Conservation (phyloP, 2,888 invertebrate species). For the Drosophila lutescens region DNA sequence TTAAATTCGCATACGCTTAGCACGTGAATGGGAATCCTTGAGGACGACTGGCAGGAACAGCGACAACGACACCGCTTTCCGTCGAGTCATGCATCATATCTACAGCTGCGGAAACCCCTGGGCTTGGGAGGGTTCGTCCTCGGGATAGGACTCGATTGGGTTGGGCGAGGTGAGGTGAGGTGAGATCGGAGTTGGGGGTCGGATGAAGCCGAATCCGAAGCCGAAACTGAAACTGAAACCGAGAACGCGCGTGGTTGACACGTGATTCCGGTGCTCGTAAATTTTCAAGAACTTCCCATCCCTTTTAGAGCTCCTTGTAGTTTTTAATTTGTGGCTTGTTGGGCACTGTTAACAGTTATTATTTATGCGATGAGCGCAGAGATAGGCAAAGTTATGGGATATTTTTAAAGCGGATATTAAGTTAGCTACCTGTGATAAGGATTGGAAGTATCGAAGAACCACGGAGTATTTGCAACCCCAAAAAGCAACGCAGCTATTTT, state of each 20-base stretch:
- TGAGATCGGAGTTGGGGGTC: conserved; percentile 42
- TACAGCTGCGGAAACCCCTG: conserved; percentile 46
- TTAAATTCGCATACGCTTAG: conserved; percentile 74
- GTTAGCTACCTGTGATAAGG: conserved; percentile 68
- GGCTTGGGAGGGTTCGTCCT: conserved; percentile 12
- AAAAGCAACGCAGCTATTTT: conserved; percentile 14
- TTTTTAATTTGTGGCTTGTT: conserved; percentile 81
- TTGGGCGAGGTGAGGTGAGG: conserved; percentile 1
- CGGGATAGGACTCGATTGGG: conserved; percentile 24
- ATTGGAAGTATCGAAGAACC: conserved; percentile 22
- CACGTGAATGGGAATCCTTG: conserved; percentile 72
- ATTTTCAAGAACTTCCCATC: conserved; percentile 73
- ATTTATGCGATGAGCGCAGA: conserved; percentile 74
- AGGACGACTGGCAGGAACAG: conserved; percentile 47
- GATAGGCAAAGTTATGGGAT: conserved; percentile 67
- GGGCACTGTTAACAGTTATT: conserved; percentile 76
- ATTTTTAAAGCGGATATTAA: conserved; percentile 68
- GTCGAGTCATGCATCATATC: conserved; percentile 78
- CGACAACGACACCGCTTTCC: conserved; percentile 59
- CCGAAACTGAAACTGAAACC: conserved; percentile 49
- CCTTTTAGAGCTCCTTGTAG: conserved; percentile 78
- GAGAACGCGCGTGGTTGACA: conserved; percentile 84
- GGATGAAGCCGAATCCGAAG: conserved; percentile 17
- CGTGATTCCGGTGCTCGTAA: conserved; percentile 84
- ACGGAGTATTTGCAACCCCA: conserved; percentile 52